A percentile compares a stretch with the other conserved stretches of the same genome.
phyloP scores from a whole-genome alignment of 2,797 vertebrate genomes.

The Hylomyscus alleni region DNA sequence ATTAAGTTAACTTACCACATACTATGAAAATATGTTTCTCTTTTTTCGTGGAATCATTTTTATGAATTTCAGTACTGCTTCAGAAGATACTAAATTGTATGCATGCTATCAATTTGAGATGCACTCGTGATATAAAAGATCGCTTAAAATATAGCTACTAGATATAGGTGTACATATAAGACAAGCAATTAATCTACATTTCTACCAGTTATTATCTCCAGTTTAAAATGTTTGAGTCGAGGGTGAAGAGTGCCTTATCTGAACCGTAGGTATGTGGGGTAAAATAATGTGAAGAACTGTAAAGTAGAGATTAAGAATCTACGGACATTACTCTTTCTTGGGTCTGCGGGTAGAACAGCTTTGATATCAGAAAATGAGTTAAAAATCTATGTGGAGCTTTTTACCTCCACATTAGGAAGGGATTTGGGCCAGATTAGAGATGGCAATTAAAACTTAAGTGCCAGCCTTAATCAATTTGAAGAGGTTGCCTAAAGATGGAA shows the following conservation, averaged over 20 bases:
- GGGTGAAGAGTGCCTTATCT: not conserved
- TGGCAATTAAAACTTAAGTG: slow-evolving; percentile 31
- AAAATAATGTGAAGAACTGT: not conserved
- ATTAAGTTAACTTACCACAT: slow-evolving; percentile 40
- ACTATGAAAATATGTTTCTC: not conserved
- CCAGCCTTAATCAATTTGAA: slow-evolving; percentile 54
- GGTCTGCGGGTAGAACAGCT: not conserved
- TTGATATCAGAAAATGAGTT: slow-evolving; percentile 27
- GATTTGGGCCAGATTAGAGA: slow-evolving; percentile 1
- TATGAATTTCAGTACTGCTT: not conserved
- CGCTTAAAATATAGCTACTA: not conserved
- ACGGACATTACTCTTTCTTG: not conserved
- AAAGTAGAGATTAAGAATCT: slow-evolving; percentile 24
- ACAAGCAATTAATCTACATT: not conserved
- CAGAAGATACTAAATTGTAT: not conserved
- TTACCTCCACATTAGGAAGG: slow-evolving; percentile 14
- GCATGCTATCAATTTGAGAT: not conserved
- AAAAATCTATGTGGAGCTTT: not conserved
- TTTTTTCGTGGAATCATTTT: not conserved
- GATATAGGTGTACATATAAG: not conserved
- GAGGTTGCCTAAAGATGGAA: not conserved
- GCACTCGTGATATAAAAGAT: not conserved
- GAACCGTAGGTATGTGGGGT: not conserved
- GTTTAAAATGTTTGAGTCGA: not conserved
- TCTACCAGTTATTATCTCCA: not conserved